Conservation (phyloP, 2,113 vertebrate species). For the Tupaia chinensis region DNA sequence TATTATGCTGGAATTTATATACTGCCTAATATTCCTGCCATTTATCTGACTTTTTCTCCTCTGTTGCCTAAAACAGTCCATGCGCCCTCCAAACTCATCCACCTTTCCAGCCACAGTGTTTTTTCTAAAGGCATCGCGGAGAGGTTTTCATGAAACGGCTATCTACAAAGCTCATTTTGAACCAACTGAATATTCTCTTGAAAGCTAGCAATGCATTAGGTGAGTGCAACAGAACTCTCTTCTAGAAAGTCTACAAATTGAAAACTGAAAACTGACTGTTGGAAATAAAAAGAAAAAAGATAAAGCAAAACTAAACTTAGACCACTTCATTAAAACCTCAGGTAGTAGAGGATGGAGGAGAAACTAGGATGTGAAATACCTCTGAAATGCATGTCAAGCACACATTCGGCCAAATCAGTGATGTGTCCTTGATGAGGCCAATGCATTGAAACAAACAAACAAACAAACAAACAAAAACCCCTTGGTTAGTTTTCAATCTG, state of each 20-base stretch:
- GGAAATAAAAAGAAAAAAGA: background rate
- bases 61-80: background rate
- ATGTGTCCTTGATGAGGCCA: background rate
- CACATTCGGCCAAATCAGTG: background rate
- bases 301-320: background rate
- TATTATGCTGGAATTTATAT: background rate
- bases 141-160: background rate
- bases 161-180: background rate
- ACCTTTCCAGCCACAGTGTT: background rate
- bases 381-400: background rate
- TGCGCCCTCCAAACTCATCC: background rate
- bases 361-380: background rate
- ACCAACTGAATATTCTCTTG: background rate
- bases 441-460: background rate
- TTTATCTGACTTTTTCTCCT: background rate
- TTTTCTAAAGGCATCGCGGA: background rate
- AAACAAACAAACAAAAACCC: background rate
- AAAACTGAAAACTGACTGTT: constrained; percentile 8
- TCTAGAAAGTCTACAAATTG: background rate
- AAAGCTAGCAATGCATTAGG: background rate
- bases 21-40: background rate
- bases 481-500: background rate
- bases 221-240: background rate
- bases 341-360: background rate
- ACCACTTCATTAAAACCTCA: background rate